Evolutionary conservation across 1,140 invertebrate genomes (phyloP).

Genomic region (Hylaeus anthracinus): DNA sequence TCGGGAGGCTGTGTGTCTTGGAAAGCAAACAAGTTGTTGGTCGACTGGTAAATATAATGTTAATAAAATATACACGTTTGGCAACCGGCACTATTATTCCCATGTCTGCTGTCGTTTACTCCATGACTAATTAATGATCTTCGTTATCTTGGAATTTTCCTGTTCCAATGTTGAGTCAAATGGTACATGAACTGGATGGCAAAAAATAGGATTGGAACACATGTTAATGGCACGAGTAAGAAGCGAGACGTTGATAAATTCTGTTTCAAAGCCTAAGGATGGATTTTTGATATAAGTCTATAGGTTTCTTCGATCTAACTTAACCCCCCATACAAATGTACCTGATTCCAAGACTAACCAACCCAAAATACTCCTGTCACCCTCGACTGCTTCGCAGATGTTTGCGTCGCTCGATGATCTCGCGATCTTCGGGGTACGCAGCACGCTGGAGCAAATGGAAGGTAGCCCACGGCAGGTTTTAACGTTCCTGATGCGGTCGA

Average conservation of each 20-base stretch:
- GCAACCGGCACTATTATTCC: conserved; percentile 38
- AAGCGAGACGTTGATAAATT: too few species aligned
- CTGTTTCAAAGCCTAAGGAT: too few species aligned
- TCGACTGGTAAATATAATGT: conserved; percentile 70
- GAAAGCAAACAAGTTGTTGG: conserved; percentile 67
- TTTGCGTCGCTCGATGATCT: background rate
- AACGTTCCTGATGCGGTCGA: conserved; percentile 54
- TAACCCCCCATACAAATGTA: too few species aligned
- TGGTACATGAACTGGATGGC: too few species aligned
- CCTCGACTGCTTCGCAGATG: too few species aligned
- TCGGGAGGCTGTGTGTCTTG: conserved; percentile 60
- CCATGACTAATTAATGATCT: conserved; percentile 60
- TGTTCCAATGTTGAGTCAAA: too few species aligned
- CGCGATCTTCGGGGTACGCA: conserved; percentile 17
- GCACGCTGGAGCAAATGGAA: conserved; percentile 33
- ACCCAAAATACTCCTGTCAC: too few species aligned
- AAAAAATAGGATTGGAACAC: too few species aligned
- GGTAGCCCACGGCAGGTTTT: conserved; percentile 53
- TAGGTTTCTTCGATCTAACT: too few species aligned
- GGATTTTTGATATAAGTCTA: too few species aligned
- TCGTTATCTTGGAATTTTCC: conserved; percentile 65
- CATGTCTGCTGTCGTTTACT: conserved; percentile 22
- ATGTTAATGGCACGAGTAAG: too few species aligned
- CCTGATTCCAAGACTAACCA: too few species aligned
- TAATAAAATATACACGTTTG: conserved; percentile 73